phyloP scores from a whole-genome alignment of 2,797 vertebrate species.

The Lagocephalus sceleratus region DNA sequence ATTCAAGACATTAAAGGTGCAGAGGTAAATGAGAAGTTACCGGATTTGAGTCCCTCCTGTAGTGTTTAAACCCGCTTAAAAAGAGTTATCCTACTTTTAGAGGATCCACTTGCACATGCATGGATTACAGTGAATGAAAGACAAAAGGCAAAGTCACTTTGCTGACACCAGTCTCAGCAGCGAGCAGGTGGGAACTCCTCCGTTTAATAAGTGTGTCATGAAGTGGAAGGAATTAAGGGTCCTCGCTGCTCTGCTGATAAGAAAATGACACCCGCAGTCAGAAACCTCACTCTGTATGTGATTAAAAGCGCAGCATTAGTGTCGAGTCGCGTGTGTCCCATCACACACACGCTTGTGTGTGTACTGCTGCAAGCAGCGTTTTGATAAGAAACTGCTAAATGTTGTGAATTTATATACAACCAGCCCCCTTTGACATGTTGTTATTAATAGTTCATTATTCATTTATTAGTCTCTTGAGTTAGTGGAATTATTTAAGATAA shows the following conservation, averaged over 20 bases:
- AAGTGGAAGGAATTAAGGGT: conserved; percentile 41
- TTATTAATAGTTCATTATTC: background rate
- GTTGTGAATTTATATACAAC: too few species aligned
- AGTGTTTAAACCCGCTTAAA: conserved; percentile 66
- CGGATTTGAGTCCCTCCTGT: conserved; percentile 61
- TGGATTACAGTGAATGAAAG: conserved; percentile 68
- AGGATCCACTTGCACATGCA: conserved; percentile 72
- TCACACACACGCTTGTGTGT: too few species aligned
- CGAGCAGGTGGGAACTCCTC: conserved; percentile 44
- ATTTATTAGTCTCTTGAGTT: too few species aligned
- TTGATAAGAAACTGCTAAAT: too few species aligned
- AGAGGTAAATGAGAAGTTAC: conserved; percentile 59
- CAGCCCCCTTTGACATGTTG: background rate
- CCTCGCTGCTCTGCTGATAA: conserved; percentile 1
- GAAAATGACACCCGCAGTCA: conserved; percentile 22
- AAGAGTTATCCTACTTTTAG: conserved; percentile 66
- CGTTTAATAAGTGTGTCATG: conserved; percentile 46
- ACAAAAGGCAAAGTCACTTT: conserved; percentile 59
- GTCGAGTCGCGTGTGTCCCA: background rate
- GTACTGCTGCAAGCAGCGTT: too few species aligned
- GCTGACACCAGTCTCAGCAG: conserved; percentile 32
- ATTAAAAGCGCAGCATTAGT: conserved; percentile 18
- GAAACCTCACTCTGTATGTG: conserved; percentile 3
- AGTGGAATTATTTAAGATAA: too few species aligned
- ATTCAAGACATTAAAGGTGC: conserved; percentile 30